A percentile compares a stretch with the other conserved stretches of the same genome.
Evolutionary conservation across 2,797 vertebrate species (phyloP).

Genomic region (Fistularia tabacaria): DNA sequence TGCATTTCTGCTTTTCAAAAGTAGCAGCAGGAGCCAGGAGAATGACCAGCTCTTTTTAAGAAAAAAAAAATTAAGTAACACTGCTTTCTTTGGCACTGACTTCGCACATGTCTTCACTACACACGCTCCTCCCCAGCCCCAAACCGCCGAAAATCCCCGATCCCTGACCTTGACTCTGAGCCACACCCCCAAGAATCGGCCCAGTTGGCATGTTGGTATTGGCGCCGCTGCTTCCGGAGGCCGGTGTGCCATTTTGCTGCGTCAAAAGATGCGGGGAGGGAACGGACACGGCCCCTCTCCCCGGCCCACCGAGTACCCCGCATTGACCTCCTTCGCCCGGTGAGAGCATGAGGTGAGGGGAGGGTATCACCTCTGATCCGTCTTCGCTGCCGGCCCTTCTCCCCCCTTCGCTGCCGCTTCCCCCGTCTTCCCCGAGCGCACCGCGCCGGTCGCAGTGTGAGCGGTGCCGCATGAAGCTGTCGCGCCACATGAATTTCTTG

Average conservation of each 20-base stretch:
- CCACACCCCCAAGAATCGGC: constrained; percentile 47
- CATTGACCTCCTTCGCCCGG: constrained; percentile 53
- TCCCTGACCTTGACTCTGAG: constrained; percentile 51
- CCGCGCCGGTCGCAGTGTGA: constrained; percentile 84
- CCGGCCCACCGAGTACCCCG: constrained; percentile 20
- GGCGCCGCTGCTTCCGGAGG: constrained; percentile 20
- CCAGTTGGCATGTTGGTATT: constrained; percentile 40
- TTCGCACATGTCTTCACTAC: constrained; percentile 70
- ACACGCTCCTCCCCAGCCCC: constrained; percentile 52
- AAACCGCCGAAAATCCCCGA: constrained; percentile 73
- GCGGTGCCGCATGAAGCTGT: constrained; percentile 92
- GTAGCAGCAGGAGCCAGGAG: too few relatives aligned
- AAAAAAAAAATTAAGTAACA: constrained; percentile 56
- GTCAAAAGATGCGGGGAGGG: constrained; percentile 51
- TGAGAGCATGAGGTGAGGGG: constrained; percentile 60
- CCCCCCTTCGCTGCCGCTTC: constrained; percentile 20
- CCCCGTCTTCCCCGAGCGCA: constrained; percentile 31
- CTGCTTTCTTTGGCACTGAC: constrained; percentile 64
- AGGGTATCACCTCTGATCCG: constrained; percentile 52
- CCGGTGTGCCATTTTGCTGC: constrained; percentile 16
- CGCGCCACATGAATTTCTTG: constrained; percentile 97
- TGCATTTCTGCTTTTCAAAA: too few relatives aligned
- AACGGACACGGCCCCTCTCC: constrained; percentile 37
- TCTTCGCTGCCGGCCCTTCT: constrained; percentile 45
- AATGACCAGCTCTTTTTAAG: too few relatives aligned